These are phyloP conservation scores for Helleia helle DNA, from an alignment of 2,888 invertebrate genomes.

Conservation along the genomic window DNA sequence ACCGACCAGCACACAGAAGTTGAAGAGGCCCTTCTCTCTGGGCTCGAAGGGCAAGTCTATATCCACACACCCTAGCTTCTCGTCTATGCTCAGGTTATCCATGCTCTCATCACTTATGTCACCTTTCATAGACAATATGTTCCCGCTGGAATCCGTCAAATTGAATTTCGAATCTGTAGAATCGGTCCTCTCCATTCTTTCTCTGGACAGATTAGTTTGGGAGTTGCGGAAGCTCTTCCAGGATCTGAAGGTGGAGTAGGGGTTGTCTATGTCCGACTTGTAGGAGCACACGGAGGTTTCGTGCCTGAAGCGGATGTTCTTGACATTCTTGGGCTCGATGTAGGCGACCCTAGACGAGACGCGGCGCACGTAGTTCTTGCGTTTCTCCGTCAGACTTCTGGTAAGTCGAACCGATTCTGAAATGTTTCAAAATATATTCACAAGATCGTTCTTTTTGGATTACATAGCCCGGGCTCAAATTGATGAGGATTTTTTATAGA, in stretches of 20 bases:
- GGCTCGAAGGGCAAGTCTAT: conserved; percentile 50
- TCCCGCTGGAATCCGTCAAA: conserved; percentile 45
- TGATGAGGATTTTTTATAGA: too few species aligned
- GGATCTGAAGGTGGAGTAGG: conserved; percentile 57
- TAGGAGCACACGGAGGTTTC: conserved; percentile 58
- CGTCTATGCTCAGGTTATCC: conserved; percentile 49
- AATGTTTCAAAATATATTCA: too few species aligned
- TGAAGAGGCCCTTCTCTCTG: conserved; percentile 71
- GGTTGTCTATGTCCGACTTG: conserved; percentile 50
- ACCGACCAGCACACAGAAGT: conserved; percentile 80
- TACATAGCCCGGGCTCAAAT: too few species aligned
- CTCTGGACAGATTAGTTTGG: conserved; percentile 41
- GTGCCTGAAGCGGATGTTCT: conserved; percentile 37
- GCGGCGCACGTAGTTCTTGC: conserved; percentile 78
- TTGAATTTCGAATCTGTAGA: conserved; percentile 45
- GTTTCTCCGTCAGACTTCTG: conserved; percentile 73
- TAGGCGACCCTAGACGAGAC: conserved; percentile 74
- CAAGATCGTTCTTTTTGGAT: too few species aligned
- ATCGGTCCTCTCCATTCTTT: conserved; percentile 33
- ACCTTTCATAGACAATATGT: conserved; percentile 40
- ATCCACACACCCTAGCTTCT: conserved; percentile 56
- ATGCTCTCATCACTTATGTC: conserved; percentile 35
- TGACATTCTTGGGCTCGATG: conserved; percentile 44
- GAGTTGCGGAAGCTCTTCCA: conserved; percentile 64
- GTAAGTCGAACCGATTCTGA: conserved; percentile 69